A percentile compares a stretch with the other conserved stretches of the same genome.
Conservation (phyloP, 2,797 vertebrate species). For the Fistularia tabacaria region DNA sequence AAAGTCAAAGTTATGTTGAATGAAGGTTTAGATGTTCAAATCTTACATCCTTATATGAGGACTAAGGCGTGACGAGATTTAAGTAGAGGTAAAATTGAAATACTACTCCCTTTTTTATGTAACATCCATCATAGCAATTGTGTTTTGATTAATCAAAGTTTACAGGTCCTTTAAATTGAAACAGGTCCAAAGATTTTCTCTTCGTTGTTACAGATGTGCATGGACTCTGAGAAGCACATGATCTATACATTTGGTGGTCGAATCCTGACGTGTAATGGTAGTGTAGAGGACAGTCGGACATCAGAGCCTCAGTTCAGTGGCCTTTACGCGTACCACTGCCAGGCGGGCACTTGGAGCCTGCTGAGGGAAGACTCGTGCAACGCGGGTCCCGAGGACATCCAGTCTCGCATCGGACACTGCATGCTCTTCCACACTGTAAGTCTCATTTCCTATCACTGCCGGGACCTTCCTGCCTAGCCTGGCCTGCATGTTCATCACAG, state of each 20-base stretch:
- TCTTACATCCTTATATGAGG: too few relatives aligned
- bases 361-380: slow-evolving; percentile 96
- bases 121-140: too few relatives aligned
- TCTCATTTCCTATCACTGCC: slow-evolving; percentile 1
- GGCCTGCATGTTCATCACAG: background rate
- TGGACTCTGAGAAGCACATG: slow-evolving; percentile 99
- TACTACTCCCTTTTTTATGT: too few relatives aligned
- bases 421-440: slow-evolving; percentile 92
- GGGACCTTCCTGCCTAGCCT: background rate
- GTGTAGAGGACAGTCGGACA: slow-evolving; percentile 91
- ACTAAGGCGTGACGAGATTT: too few relatives aligned
- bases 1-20: too few relatives aligned
- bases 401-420: slow-evolving; percentile 98
- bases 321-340: slow-evolving; percentile 92
- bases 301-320: slow-evolving; percentile 97
- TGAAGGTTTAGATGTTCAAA: too few relatives aligned
- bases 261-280: slow-evolving; percentile 95
- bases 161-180: too few relatives aligned
- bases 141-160: background rate
- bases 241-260: slow-evolving; percentile 97
- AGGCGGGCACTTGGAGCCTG: slow-evolving; percentile 88
- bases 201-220: slow-evolving; percentile 90
- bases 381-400: slow-evolving; percentile 95
- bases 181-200: background rate
- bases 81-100: too few relatives aligned